phyloP scores from a whole-genome alignment of 2,113 vertebrate species.

The Cynopterus brachyotis region DNA sequence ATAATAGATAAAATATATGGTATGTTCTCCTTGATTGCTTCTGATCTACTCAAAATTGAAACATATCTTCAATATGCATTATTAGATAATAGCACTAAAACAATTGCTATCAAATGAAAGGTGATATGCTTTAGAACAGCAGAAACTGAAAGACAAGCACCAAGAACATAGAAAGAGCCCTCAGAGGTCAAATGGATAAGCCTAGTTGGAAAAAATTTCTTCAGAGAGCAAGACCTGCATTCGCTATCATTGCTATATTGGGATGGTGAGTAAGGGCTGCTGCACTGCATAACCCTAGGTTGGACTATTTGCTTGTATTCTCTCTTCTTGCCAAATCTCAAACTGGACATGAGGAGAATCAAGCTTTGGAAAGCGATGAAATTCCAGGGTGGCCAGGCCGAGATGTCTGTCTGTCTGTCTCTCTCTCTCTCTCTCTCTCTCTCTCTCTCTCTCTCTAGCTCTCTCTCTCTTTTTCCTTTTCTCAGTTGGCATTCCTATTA shows the following conservation, averaged over 20 bases:
- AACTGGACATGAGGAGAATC: neutral
- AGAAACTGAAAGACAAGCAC: neutral
- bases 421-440: neutral
- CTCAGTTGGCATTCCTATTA: neutral
- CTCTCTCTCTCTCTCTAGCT: too few relatives aligned
- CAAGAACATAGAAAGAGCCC: neutral
- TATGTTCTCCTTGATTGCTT: neutral
- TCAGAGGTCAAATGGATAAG: fast-evolving
- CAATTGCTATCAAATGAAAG: neutral
- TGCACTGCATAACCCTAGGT: fast-evolving
- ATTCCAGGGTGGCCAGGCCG: neutral
- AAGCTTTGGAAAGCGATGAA: neutral
- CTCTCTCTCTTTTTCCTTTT: neutral
- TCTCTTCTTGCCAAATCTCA: neutral
- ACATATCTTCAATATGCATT: neutral
- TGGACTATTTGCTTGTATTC: too few relatives aligned
- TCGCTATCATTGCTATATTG: neutral
- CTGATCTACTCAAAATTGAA: neutral
- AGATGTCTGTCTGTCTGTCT: neutral
- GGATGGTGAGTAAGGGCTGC: too few relatives aligned
- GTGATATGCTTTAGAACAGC: neutral
- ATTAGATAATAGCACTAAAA: neutral
- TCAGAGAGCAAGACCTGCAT: neutral
- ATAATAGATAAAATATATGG: neutral
- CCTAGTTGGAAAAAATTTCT: neutral